Evolutionary conservation across 2,113 vertebrate species (phyloP), one percentile per base, ranked within the genome.

Genomic region (Oxyura jamaicensis): DNA sequence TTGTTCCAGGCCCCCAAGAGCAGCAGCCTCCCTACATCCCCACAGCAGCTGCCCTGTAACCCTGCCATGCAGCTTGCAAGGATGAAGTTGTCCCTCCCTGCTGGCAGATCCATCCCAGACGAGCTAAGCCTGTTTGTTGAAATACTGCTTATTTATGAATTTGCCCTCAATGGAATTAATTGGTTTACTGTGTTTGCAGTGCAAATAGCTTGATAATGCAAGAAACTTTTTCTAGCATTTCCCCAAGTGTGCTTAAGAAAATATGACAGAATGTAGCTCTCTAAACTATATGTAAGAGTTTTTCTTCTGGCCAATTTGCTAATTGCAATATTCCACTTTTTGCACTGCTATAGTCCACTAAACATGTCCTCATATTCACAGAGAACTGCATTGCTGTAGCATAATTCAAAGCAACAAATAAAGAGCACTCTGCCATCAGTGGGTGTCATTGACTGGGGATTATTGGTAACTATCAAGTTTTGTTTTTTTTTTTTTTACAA

Each of bases 61-160:
- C 50, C 50, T 52, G 50, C 50, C 50, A 25, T 13, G 23, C 22
- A 52, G 50, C 50, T 52, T 52, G 50, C 23, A 25, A 52, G 50
- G 50, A 52, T 13, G 19, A 29, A 65, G 62, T 41, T 65, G 36
- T 65, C 39, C 50, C 26, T 65, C 39, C 17, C 39, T 65, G 39
- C 39, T 41, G 39, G 62, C 62, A 65, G 28, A 65, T 17, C 36
- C 12, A 65, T 29, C 62, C 28, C 26, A 65, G 55, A 88, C 0
- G 3, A 87, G 55, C 31, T 83, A 76, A 90, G 58, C 5, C n/a
- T 55, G 12, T 36, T 55, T 67, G 41, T 76, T 83, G 68, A 90
- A 88, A 88, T 90, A 46, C 73, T 82, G 31, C 84, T 72, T 84
- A 81, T 93, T 91, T 92, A 79, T 69, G 53, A 75, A 76, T 79